Percentiles rank a stretch among this genome's conserved stretches.
Evolutionary conservation across 2,888 invertebrate genomes (phyloP).

Genomic region (Hedychridium roseum): DNA sequence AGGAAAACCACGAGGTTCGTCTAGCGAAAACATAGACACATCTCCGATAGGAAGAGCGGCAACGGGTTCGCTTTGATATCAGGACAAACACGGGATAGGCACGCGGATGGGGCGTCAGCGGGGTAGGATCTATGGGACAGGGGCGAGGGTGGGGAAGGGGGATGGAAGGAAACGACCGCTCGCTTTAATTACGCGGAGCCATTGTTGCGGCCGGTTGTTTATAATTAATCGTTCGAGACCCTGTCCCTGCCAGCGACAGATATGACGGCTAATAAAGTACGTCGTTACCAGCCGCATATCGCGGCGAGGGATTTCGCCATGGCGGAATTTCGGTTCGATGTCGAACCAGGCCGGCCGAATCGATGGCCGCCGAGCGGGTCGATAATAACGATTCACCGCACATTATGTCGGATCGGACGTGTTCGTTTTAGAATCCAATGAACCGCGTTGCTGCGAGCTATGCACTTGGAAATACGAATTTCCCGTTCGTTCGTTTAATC

Average conservation of each 20-base stretch:
- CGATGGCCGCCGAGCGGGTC: no score
- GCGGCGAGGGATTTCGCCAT: conserved; percentile 16
- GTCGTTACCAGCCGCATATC: conserved; percentile 47
- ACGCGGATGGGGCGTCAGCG: conserved; percentile 14
- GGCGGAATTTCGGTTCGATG: conserved; percentile 34
- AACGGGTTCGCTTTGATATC: conserved; percentile 1
- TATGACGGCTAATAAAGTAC: conserved; percentile 60
- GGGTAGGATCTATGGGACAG: conserved; percentile 8
- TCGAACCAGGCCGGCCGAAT: conserved; percentile 6
- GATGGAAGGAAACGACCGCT: conserved; percentile 39
- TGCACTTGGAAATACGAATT: no score
- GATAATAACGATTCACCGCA: no score
- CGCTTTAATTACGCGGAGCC: conserved; percentile 52
- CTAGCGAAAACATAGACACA: not conserved
- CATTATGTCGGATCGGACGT: no score
- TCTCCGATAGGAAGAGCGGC: not conserved
- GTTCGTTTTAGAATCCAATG: no score
- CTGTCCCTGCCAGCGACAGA: conserved; percentile 57
- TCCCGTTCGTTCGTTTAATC: no score
- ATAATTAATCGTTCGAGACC: conserved; percentile 58
- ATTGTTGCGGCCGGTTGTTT: conserved; percentile 58
- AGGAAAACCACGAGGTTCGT: not conserved
- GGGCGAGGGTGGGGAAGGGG: conserved; percentile 18
- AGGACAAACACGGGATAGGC: not conserved
- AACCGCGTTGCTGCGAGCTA: no score